Base-by-base conservation (phyloP, 1,140 invertebrate genomes). In the Homalodisca vitripennis region DNA sequence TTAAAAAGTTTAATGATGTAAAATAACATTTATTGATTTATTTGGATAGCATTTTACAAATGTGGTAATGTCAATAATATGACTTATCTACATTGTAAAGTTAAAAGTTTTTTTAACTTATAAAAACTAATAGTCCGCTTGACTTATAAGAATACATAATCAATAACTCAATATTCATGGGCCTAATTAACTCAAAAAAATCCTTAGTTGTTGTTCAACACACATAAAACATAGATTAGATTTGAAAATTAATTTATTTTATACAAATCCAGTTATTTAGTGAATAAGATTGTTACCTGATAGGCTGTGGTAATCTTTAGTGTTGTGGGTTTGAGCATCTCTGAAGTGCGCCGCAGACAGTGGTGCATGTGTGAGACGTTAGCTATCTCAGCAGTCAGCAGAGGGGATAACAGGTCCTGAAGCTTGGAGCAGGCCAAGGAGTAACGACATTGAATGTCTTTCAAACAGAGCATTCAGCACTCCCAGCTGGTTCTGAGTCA, bases 371-470 rank as follows among this genome's bases (percentile, higher is more conserved):
- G 91, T 27, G 88, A 84, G 1, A 92, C 86, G 77, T 92, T 92
- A 0, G 90, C 89, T 66, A 89, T 87, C 75, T 92, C 90, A 29
- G 89, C 83, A 68, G 87, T 87, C 41, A 92, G 78, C 71, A 92
- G 86, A 12, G 90, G 92, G 71, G 89, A 85, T 14, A 94, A 79
- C 12, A 92, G 80, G 70, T 89, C 86, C 77, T 89, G 90, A 20
- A 95, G 79, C 80, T 92, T 91, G 47, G 88, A 89, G 69, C 90
- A 91, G 1, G 93, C 90, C 71, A 96, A 82, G 75, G 91, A 94
- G 79, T 92, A 92, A 69, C 91, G 86, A 79, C 92, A 94, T 70
- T 90, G 88, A 22, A 92, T 88, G 79, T 93, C 91, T 76, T n/a
- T 94, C 91, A 67, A 91, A 82, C 14, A 89, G 77, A 51, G 85